phyloP scores from a whole-genome alignment of 2,113 vertebrate species.

The Nannobrachium achirus region DNA sequence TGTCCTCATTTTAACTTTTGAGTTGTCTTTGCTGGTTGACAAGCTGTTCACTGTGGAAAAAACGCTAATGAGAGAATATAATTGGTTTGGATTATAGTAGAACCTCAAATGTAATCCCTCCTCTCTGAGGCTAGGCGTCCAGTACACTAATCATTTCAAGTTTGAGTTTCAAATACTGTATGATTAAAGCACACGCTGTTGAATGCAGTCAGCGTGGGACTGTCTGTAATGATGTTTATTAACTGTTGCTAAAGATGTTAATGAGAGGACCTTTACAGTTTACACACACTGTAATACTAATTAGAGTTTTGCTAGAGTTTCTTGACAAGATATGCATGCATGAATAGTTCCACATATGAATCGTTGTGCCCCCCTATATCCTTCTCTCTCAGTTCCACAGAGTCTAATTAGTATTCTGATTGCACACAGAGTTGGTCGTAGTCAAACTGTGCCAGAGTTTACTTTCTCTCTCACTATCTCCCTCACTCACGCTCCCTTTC shows the following conservation, averaged over 20 bases:
- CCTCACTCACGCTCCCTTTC: constrained; percentile 26
- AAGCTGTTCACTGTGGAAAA: too few relatives aligned
- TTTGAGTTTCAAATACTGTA: too few relatives aligned
- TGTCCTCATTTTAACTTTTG: too few relatives aligned
- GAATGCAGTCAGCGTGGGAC: too few relatives aligned
- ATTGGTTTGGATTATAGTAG: background rate
- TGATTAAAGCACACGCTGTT: too few relatives aligned
- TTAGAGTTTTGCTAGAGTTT: constrained; percentile 2
- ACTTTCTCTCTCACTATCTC: constrained; percentile 11
- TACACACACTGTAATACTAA: background rate
- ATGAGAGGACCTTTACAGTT: too few relatives aligned
- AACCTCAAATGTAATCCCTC: background rate
- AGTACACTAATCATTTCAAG: too few relatives aligned
- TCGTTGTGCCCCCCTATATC: constrained; percentile 38
- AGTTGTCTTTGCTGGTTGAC: too few relatives aligned
- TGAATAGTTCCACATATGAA: constrained; percentile 30
- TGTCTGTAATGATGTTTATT: too few relatives aligned
- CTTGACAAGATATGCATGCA: background rate
- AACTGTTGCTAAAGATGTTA: background rate
- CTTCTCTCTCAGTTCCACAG: constrained; percentile 42
- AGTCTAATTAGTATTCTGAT: constrained; percentile 68
- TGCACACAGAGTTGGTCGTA: constrained; percentile 53
- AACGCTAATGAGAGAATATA: background rate
- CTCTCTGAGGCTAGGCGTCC: background rate
- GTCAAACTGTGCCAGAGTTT: constrained; percentile 62